Base-by-base conservation (phyloP, 2,113 vertebrate species). In the Butorides virescens region DNA sequence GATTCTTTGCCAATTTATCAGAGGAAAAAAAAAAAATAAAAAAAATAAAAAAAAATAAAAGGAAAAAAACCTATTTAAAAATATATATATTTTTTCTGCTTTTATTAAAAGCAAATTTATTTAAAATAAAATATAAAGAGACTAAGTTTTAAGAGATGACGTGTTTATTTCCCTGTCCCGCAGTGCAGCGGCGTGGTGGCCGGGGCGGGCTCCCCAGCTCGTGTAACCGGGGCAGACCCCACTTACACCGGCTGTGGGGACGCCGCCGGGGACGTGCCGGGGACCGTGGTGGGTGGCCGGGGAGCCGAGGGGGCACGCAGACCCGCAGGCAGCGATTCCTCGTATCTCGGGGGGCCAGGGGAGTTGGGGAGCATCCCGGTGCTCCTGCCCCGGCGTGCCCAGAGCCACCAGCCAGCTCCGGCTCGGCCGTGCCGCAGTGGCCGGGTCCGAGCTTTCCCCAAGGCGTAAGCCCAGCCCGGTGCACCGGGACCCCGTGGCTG, bases 41-140 rank as follows among this genome's bases (percentile, higher is more conserved):
- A 65, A 78, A 89, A 91, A 95, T 97, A 94, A 77, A 89, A 91
- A 94, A 97, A 94, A 79, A n/a, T n/a, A 88, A 91, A 97, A 94
- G 77, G 84, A 91, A 89, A 89, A 95, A 97, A 94, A 79, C 2
- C 90, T 98, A 97, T 97, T 97, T 97, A 97, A 97, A 91, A 96
- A 59, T 39, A 97, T 91, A 96, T 97, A 95, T 97, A 89, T 97
- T 72, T 97, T 98, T 98, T 97, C 96, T 46, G 96, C 97, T 98
- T 98, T 98, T 98, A 96, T 98, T 97, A 97, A 98, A 98, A 97
- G 97, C 98, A 98, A 96, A 97, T 96, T 96, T 98, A 98, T 98
- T 98, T 98, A 97, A 97, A 96, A 96, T 93, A 94, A 96, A 97
- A 66, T 97, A 94, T 93, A 93, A 86, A 96, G 90, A 97, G 93